A percentile compares a stretch with the other conserved stretches of the same genome.
Evolutionary conservation across 2,797 vertebrate genomes (phyloP).

Genomic region (Lepidocolaptes lacrymiger): DNA sequence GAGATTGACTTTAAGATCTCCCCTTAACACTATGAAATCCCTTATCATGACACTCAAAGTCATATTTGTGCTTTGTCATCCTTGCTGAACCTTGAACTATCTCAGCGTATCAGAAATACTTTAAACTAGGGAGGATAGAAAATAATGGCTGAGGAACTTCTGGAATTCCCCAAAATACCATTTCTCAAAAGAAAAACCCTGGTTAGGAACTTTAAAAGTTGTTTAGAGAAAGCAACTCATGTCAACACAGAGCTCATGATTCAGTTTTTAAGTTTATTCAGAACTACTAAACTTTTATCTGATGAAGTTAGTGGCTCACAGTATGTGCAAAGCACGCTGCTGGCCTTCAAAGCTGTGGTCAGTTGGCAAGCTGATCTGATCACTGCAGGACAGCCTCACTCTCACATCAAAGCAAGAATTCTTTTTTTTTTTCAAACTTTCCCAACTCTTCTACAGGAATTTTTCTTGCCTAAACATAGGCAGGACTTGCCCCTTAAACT

Average conservation of each 20-base stretch:
- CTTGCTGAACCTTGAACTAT: background rate
- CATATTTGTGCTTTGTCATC: background rate
- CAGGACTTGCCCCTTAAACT: conserved; percentile 23
- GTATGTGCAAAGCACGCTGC: conserved; percentile 35
- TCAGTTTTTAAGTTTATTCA: conserved; percentile 60
- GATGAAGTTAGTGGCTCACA: conserved; percentile 60
- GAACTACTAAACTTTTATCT: conserved; percentile 55
- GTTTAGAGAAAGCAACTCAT: conserved; percentile 2
- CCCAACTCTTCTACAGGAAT: conserved; percentile 10
- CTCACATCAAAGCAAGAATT: conserved; percentile 72
- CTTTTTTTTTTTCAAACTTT: conserved; percentile 13
- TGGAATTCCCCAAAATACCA: background rate
- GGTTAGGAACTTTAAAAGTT: conserved; percentile 4
- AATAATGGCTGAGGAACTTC: background rate
- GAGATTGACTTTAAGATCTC: background rate
- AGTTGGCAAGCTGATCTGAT: conserved; percentile 69
- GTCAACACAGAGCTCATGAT: conserved; percentile 28
- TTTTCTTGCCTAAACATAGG: conserved; percentile 57
- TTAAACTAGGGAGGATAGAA: background rate
- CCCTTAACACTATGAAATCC: background rate
- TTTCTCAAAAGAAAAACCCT: background rate
- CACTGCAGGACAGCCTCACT: conserved; percentile 66
- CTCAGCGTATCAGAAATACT: background rate
- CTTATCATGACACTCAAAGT: background rate
- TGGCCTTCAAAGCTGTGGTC: conserved; percentile 66